Conservation (phyloP, 53 echinoderm and acorn worm genomes). For the Holothuria scabra region DNA sequence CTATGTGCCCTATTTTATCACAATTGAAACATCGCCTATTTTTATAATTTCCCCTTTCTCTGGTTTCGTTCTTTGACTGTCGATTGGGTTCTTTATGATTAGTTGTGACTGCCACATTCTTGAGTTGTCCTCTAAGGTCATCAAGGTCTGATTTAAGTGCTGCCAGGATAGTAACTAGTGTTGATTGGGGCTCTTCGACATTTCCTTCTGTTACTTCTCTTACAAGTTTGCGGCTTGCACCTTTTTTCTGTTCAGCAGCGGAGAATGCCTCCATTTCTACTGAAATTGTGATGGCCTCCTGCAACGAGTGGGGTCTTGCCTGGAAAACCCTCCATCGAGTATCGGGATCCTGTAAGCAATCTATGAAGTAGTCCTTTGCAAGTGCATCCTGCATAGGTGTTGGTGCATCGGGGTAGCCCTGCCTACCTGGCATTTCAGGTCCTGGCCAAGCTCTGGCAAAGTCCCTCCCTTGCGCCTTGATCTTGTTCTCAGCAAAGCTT, state of each 20-base stretch:
- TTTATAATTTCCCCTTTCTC: too few species aligned
- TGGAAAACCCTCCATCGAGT: conserved; percentile 21
- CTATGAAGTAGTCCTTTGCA: not conserved
- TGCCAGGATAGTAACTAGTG: conserved; percentile 1
- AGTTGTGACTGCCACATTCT: not conserved
- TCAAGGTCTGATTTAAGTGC: not conserved
- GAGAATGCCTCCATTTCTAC: not conserved
- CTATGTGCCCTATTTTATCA: not conserved
- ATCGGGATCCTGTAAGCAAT: not conserved
- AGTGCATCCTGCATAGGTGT: not conserved
- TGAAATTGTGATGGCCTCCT: not conserved
- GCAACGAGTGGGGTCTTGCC: not conserved
- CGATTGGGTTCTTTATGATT: not conserved
- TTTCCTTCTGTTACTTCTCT: too few species aligned
- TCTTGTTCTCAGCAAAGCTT: not conserved
- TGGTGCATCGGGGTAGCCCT: not conserved
- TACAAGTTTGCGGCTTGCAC: not conserved
- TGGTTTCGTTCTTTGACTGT: not conserved
- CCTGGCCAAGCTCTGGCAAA: conserved; percentile 1
- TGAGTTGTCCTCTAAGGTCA: not conserved
- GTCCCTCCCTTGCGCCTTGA: not conserved
- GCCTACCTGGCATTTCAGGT: not conserved
- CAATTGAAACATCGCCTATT: not conserved
- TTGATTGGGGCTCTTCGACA: not conserved
- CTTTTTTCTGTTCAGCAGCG: not conserved